Evolutionary conservation across 2,797 vertebrate genomes (phyloP), one percentile per base, ranked within the genome.

Genomic region (Nyctalus aviator): DNA sequence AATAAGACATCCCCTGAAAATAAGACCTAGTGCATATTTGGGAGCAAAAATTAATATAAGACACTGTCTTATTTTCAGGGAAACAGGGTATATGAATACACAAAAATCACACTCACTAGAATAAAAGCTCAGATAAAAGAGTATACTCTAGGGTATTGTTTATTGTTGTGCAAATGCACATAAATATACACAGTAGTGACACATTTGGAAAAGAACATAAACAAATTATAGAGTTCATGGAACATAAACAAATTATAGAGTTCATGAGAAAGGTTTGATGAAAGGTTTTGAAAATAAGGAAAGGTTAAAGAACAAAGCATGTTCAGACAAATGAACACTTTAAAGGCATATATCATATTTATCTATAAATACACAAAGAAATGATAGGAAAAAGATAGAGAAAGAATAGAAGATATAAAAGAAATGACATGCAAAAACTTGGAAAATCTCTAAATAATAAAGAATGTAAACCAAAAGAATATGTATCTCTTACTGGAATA

Each of bases 181-280:
- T 76, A 66, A 83, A 62, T 75, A 25, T 21, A 48, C 6, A 32
- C 3, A 66, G 11, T 27, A 25, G 50, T 46, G 57, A 89, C 68
- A 90, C 13, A 37, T 75, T 79, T 95, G 71, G 41, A 12, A 94
- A 93, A 84, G 10, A 55, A 62, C 3, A 18, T 15, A 37, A n/a
- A 79, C 69, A 96, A 71, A 94, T 5, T 77, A 59, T 88, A 82
- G 66, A 57, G 46, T 79, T 95, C 8, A 66, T 30, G 91, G 10
- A 55, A 62, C 3, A 18, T 15, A 37, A n/a, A 79, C 69, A 96
- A 71, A 94, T 5, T 77, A 59, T 88, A 82, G 66, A 57, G 46
- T 79, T 95, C 8, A 66, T 30, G 91, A 88, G 35, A 62, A 72
- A 73, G 15, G 13, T 30, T 57, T 69, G n/a, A 88, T 48, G 17